Percentiles rank a stretch among this genome's conserved stretches.
phyloP scores from a whole-genome alignment of 2,888 invertebrate species.

The Antheraea yamamai region DNA sequence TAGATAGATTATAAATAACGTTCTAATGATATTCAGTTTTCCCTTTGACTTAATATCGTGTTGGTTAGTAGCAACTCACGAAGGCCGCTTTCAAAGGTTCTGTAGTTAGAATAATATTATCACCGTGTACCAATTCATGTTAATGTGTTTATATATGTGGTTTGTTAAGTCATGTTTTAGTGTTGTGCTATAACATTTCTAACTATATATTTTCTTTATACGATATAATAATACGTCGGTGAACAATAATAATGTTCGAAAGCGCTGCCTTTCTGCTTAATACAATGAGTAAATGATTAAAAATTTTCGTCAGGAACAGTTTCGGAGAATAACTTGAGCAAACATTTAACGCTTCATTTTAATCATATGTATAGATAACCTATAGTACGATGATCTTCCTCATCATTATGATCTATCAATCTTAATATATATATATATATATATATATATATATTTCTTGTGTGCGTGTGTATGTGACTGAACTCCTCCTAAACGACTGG shows the following conservation, averaged over 20 bases:
- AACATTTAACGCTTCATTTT: no score
- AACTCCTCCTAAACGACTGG: no score
- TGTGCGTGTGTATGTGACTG: no score
- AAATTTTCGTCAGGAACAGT: no score
- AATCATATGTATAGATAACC: no score
- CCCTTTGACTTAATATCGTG: background rate
- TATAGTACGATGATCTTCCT: no score
- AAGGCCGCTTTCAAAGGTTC: background rate
- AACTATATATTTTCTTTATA: background rate
- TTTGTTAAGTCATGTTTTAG: slow-evolving; percentile 1
- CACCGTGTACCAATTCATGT: background rate
- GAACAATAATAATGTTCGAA: background rate
- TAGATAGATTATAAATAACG: background rate
- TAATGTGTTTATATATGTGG: background rate
- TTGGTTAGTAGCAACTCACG: background rate
- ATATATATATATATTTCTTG: no score
- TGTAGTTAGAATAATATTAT: background rate
- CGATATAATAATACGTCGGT: background rate
- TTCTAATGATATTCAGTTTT: background rate
- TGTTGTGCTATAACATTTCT: background rate
- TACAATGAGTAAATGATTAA: no score
- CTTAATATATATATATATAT: no score
- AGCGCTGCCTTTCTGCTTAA: background rate
- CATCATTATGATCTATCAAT: no score
- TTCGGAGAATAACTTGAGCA: no score